Conservation (phyloP, 2,797 vertebrate species). For the Sus cebifrons region DNA sequence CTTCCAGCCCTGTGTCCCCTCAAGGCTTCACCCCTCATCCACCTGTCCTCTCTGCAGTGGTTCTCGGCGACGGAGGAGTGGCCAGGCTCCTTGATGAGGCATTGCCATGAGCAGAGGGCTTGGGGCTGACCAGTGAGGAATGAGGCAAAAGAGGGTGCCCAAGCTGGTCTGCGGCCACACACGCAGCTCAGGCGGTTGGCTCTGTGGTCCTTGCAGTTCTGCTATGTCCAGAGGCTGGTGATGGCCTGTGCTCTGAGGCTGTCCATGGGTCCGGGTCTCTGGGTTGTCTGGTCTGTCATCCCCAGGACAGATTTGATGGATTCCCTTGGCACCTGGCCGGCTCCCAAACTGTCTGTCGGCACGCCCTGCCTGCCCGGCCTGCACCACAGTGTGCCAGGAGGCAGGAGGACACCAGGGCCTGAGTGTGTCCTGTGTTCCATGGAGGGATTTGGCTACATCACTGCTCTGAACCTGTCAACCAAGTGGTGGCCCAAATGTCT, state of each 20-base stretch:
- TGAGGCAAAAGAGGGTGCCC: not conserved
- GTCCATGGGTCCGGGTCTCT: not conserved
- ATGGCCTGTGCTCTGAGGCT: not conserved
- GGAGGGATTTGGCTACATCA: not conserved
- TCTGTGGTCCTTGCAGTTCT: not conserved
- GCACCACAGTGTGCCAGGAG: not conserved
- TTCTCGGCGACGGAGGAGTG: rapidly evolving
- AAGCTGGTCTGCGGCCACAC: not conserved
- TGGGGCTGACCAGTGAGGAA: not conserved
- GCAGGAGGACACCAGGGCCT: not conserved
- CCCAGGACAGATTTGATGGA: not conserved
- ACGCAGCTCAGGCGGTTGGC: rapidly evolving
- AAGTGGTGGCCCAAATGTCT: not conserved
- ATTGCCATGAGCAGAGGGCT: not conserved
- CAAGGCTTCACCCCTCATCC: not conserved
- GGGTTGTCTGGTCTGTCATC: not conserved
- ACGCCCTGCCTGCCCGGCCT: not conserved
- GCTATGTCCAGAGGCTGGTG: not conserved
- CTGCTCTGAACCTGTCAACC: not conserved
- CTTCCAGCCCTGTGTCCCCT: not conserved
- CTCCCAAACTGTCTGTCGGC: not conserved
- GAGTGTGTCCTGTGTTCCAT: not conserved
- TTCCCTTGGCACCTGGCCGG: rapidly evolving
- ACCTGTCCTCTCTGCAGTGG: not conserved
- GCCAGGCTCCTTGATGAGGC: not conserved